phyloP scores from a whole-genome alignment of 2,888 invertebrate species.

The Cryptus viduatorius region DNA sequence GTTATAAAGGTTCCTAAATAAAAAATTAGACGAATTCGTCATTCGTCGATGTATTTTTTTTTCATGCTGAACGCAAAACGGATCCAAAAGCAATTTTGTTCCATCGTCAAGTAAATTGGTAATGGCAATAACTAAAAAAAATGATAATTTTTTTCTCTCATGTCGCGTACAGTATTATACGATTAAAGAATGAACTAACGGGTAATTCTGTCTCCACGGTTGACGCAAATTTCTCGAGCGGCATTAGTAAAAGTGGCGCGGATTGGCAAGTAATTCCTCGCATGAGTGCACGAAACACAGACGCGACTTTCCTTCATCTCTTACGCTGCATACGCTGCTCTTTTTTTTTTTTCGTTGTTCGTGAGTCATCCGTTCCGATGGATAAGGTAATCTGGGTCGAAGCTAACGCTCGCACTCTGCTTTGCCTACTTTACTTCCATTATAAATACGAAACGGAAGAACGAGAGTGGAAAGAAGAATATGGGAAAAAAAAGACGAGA shows the following conservation, averaged over 20 bases:
- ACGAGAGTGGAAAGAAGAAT: conserved; percentile 17
- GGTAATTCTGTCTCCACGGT: not conserved
- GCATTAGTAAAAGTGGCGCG: conserved; percentile 16
- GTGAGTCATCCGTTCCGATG: conserved; percentile 30
- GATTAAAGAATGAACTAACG: not conserved
- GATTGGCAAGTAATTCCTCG: conserved; percentile 57
- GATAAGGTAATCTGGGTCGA: conserved; percentile 22
- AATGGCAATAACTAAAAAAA: not conserved
- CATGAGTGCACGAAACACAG: conserved; percentile 34
- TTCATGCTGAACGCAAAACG: too few relatives aligned
- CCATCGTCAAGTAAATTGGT: too few relatives aligned
- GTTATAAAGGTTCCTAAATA: too few relatives aligned
- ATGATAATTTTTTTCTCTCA: not conserved
- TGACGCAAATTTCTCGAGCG: not conserved
- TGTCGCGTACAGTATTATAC: not conserved
- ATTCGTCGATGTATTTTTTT: too few relatives aligned
- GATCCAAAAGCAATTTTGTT: too few relatives aligned
- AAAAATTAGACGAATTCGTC: too few relatives aligned
- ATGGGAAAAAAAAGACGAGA: not conserved
- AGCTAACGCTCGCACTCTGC: conserved; percentile 23
- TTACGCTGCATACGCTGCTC: conserved; percentile 1
- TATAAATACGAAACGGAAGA: conserved; percentile 40
- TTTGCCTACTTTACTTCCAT: not conserved
- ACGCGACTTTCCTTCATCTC: conserved; percentile 27
- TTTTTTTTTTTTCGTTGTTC: not conserved